Conservation (phyloP, 2,888 invertebrate species). For the Agonopterix arenella region DNA sequence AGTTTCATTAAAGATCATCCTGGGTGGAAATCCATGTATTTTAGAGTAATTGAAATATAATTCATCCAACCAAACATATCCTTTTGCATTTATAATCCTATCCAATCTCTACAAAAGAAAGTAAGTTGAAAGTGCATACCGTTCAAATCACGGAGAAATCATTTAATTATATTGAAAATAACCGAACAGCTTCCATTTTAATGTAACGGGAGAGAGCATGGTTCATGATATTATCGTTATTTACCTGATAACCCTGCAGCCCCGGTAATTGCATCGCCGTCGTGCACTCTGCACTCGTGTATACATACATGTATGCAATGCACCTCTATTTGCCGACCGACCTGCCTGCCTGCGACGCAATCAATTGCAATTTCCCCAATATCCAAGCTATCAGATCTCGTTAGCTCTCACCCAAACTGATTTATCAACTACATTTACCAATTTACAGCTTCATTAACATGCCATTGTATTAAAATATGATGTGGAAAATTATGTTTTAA, state of each 20-base stretch:
- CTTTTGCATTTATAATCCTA: no score
- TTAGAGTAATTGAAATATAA: no score
- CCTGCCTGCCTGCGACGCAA: constrained; percentile 38
- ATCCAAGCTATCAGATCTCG: constrained; percentile 2
- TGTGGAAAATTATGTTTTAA: no score
- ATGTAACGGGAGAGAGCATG: no score
- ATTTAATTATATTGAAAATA: no score
- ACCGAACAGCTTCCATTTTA: no score
- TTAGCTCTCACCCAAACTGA: background rate
- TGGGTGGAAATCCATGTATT: no score
- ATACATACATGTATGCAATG: constrained; percentile 21
- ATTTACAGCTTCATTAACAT: background rate
- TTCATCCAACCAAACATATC: no score
- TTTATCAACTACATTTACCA: background rate
- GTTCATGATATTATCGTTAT: background rate
- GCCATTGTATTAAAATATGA: background rate
- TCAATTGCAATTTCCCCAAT: constrained; percentile 65
- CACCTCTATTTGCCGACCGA: constrained; percentile 28
- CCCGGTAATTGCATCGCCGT: constrained; percentile 40
- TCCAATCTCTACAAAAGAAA: no score
- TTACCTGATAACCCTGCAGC: constrained; percentile 6
- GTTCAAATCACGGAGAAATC: no score
- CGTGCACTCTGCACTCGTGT: constrained; percentile 19
- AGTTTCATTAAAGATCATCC: no score
- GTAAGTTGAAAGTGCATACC: no score